Base-by-base conservation (phyloP, 2,113 vertebrate genomes). In the Desmodus rotundus region DNA sequence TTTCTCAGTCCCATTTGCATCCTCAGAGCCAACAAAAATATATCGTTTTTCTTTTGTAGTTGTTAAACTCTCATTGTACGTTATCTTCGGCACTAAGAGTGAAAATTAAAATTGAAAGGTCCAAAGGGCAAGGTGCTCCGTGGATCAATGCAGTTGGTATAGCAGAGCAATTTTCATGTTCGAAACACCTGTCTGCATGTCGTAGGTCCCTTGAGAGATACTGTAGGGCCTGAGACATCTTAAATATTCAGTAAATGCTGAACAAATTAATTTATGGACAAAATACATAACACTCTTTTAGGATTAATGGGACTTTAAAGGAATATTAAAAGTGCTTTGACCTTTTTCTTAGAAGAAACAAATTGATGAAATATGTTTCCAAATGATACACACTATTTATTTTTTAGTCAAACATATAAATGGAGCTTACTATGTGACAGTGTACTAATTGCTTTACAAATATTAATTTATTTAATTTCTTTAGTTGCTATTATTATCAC, bases 1-100 rank as follows among this genome's bases (percentile, higher is more conserved):
- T 88, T 95, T 11, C 38, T 85, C 33, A 22, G 70, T 77, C 95
- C 13, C 45, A 92, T 95, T 95, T 87, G 45, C 17, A 70, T 68
- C 33, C 2, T 74, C 24, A 5, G 31, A 33, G 56, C 16, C 15
- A 56, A 83, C 70, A 83, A 38, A 72, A 68, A 67, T 47, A 73
- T 10, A 52, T 17, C 15, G 2, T 7, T 52, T 90, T 90, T 82
- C 68, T 61, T 90, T 82, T 58, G 19, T 58, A 72, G 16, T 58
- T 70, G 43, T 85, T 90, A 87, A 70, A 38, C 17, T 85, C 43
- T 81, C 13, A 14, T 38, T 72, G 1, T 82, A 86, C 45, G 26
- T 84, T 94, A 72, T 70, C 16, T n/a, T 93, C 45, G 56, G 26
- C 19, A 67, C 22, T 70, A 86, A 73, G 50, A 90, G 16, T 56